phyloP scores from a whole-genome alignment of 2,797 vertebrate species.

The Coendou prehensilis region DNA sequence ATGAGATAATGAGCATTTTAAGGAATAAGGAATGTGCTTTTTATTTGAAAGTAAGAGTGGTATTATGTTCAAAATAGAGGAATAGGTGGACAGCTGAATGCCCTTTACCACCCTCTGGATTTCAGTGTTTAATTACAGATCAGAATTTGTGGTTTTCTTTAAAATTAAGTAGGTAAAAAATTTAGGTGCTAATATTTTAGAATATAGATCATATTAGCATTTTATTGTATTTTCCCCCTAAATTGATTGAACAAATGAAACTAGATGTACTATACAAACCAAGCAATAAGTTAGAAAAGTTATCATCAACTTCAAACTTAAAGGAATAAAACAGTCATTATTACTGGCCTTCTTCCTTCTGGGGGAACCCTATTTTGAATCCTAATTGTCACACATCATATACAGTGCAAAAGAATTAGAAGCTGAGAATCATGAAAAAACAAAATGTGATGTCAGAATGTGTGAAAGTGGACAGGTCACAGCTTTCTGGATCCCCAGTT shows the following conservation, averaged over 20 bases:
- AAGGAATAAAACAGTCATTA: background rate
- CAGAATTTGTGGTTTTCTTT: background rate
- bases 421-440: background rate
- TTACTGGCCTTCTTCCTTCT: background rate
- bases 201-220: background rate
- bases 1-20: background rate
- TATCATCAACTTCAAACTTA: background rate
- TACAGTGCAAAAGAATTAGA: background rate
- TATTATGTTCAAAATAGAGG: background rate
- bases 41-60: background rate
- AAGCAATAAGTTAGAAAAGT: background rate
- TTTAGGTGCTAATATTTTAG: background rate
- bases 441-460: background rate
- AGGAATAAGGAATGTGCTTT: background rate
- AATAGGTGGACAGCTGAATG: background rate
- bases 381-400: background rate
- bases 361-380: background rate
- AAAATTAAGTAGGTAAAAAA: slow-evolving; percentile 3
- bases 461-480: background rate
- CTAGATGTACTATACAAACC: background rate
- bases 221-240: background rate
- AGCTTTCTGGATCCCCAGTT: background rate
- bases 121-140: background rate
- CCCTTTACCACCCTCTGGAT: background rate
- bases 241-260: background rate